phyloP scores from a whole-genome alignment of 37 sponge, comb jelly and placozoan genomes.

The Bolinopsis microptera region DNA sequence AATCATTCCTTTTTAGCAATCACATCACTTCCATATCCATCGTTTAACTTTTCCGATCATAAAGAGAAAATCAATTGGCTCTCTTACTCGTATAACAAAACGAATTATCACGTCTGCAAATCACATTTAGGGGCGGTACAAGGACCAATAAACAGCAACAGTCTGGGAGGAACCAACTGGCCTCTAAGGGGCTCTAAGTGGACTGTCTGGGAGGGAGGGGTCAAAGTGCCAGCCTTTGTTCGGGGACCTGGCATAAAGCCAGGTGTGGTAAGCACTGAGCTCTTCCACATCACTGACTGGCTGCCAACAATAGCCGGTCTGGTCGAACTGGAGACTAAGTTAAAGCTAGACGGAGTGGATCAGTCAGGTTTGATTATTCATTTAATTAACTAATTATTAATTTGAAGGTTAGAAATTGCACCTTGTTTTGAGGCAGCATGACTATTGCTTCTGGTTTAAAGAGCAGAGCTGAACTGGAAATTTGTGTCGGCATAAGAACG shows the following conservation, averaged over 20 bases:
- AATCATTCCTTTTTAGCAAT: too few relatives aligned
- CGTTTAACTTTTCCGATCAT: too few relatives aligned
- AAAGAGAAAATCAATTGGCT: too few relatives aligned
- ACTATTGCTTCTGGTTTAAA: too few relatives aligned
- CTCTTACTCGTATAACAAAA: too few relatives aligned
- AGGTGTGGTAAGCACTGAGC: not conserved
- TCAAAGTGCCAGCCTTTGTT: conserved; percentile 46
- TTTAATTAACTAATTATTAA: too few relatives aligned
- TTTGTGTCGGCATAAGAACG: too few relatives aligned
- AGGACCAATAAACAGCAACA: not conserved
- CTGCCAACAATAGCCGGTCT: not conserved
- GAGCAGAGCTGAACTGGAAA: not conserved
- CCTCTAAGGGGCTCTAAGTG: conserved; percentile 19
- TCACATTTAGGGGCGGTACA: conserved; percentile 37
- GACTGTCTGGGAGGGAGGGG: conserved; percentile 38
- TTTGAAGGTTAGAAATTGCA: not conserved
- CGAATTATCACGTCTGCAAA: too few relatives aligned
- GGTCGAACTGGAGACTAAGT: not conserved
- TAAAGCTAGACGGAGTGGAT: conserved; percentile 17
- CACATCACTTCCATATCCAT: too few relatives aligned
- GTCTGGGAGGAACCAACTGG: conserved; percentile 8
- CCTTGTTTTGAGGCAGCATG: too few relatives aligned
- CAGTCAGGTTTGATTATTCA: conserved; percentile 6
- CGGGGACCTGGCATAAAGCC: conserved; percentile 6
- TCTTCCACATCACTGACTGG: conserved; percentile 55